These are phyloP conservation scores for Neodon shergylaensis DNA, from an alignment of 2,113 vertebrate genomes.

Conservation along the genomic window DNA sequence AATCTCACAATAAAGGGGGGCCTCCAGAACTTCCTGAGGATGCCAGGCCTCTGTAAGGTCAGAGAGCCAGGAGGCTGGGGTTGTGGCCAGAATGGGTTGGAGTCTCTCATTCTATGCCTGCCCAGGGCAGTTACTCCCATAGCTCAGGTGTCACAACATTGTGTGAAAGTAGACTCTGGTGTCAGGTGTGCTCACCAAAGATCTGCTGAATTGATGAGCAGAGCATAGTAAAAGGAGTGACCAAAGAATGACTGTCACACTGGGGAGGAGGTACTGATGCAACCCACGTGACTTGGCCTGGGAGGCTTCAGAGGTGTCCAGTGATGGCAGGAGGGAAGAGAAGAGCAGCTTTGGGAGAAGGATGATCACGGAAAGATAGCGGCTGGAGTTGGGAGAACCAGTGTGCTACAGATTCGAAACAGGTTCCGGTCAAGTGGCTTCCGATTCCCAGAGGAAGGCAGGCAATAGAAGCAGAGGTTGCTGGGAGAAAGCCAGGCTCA, in stretches of 20 bases:
- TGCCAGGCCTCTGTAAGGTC: background rate
- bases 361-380: background rate
- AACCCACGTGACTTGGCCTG: background rate
- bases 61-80: background rate
- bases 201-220: background rate
- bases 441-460: background rate
- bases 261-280: background rate
- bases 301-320: background rate
- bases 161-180: background rate
- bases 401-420: background rate
- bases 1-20: slow-evolving; percentile 31
- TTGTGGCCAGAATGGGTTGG: background rate
- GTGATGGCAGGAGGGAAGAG: background rate
- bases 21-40: background rate
- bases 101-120: too few species aligned
- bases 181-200: background rate
- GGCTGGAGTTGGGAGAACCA: background rate
- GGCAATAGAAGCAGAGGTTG: background rate
- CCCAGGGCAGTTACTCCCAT: background rate
- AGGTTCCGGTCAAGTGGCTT: background rate
- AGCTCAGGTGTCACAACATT: background rate
- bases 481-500: background rate
- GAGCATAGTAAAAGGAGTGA: background rate
- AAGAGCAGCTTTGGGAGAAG: background rate
- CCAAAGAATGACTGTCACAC: background rate